phyloP scores from a whole-genome alignment of 2,888 invertebrate genomes.

The Oegoconia quadripuncta region DNA sequence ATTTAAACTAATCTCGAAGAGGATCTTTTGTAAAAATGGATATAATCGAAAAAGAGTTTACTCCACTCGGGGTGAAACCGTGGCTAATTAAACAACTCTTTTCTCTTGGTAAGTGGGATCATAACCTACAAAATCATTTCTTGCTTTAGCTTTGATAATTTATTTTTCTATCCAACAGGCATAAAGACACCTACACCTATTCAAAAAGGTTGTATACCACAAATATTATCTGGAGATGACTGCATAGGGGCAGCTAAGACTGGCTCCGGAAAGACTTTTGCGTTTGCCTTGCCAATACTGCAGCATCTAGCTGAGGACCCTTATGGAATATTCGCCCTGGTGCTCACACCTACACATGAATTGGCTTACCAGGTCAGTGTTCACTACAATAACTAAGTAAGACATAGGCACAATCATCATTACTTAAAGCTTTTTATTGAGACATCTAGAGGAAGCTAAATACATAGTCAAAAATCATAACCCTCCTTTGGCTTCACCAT shows the following conservation, averaged over 20 bases:
- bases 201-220: slow-evolving; percentile 89
- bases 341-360: slow-evolving; percentile 97
- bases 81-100: slow-evolving; percentile 87
- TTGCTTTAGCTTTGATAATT: slow-evolving; percentile 3
- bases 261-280: slow-evolving; percentile 98
- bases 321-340: slow-evolving; percentile 95
- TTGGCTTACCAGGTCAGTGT: slow-evolving; percentile 87
- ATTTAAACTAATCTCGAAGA: too few species aligned
- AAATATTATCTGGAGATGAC: slow-evolving; percentile 88
- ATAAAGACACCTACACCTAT: slow-evolving; percentile 89
- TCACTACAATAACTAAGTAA: background rate
- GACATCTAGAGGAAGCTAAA: too few species aligned
- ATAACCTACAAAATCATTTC: background rate
- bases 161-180: slow-evolving; percentile 70
- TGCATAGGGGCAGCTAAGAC: slow-evolving; percentile 98
- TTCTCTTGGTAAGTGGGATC: slow-evolving; percentile 79
- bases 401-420: too few species aligned
- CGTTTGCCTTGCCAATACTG: slow-evolving; percentile 96
- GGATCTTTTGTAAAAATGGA: slow-evolving; percentile 43
- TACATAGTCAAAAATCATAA: too few species aligned
- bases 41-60: slow-evolving; percentile 78
- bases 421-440: too few species aligned
- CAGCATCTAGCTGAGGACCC: slow-evolving; percentile 96
- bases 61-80: slow-evolving; percentile 81
- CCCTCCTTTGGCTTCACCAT: too few species aligned